Percentiles rank a stretch among this genome's conserved stretches.
These are phyloP conservation scores for Sinocyclocheilus grahami DNA, from an alignment of 2,113 vertebrate species.

Conservation along the genomic window DNA sequence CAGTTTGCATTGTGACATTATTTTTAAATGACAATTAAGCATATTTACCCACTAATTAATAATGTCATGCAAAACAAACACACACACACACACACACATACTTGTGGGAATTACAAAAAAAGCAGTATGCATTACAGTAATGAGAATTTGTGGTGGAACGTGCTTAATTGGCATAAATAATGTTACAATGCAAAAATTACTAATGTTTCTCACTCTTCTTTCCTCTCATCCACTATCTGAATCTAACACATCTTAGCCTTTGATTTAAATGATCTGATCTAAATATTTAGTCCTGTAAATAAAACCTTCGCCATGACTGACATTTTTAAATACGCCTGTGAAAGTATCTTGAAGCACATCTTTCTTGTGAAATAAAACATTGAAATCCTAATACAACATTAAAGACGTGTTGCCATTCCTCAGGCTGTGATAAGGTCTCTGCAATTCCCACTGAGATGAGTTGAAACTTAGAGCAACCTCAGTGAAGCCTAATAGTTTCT, in stretches of 20 bases:
- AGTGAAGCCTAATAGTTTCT: background rate
- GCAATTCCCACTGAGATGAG: background rate
- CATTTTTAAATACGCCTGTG: conserved; percentile 10
- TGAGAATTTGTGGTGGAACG: background rate
- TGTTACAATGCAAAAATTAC: background rate
- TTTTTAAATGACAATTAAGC: background rate
- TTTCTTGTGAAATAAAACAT: conserved; percentile 17
- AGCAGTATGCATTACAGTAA: background rate
- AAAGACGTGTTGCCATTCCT: background rate
- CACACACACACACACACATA: too few relatives aligned
- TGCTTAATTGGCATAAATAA: background rate
- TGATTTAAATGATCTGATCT: background rate
- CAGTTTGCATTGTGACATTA: background rate
- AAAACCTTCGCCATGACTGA: conserved; percentile 5
- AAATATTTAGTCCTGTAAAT: conserved; percentile 26
- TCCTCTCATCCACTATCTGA: background rate
- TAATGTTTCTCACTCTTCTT: background rate
- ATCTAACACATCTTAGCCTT: background rate
- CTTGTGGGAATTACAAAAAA: too few relatives aligned
- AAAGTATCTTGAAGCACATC: background rate
- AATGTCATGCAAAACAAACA: too few relatives aligned
- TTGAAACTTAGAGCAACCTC: background rate
- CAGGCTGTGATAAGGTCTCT: conserved; percentile 19
- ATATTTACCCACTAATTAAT: background rate
- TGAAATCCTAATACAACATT: conserved; percentile 12